Percentiles rank a stretch among this genome's conserved stretches.
Evolutionary conservation across 2,797 vertebrate species (phyloP).

Genomic region (Enteromius anoplus): DNA sequence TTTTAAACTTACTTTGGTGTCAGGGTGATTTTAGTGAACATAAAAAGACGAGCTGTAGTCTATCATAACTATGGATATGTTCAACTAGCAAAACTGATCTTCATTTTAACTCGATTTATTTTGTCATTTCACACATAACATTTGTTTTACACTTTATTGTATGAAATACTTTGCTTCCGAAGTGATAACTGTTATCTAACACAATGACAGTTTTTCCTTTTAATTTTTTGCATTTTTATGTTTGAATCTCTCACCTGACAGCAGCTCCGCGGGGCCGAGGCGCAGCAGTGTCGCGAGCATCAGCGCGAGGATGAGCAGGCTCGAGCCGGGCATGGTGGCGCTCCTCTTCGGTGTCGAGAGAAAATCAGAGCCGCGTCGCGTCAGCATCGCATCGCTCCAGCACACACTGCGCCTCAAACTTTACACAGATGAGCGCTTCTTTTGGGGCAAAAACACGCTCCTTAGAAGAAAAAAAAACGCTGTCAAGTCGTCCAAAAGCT

Average conservation of each 20-base stretch:
- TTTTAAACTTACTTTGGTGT: background rate
- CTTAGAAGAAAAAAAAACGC: background rate
- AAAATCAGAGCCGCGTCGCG: constrained; percentile 13
- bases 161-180: background rate
- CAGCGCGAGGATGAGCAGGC: constrained; percentile 33
- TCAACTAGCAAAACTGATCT: background rate
- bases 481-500: constrained; percentile 3
- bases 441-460: background rate
- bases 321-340: constrained; percentile 53
- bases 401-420: constrained; percentile 14
- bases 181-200: background rate
- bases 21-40: background rate
- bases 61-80: background rate
- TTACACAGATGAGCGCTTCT: background rate
- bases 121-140: background rate
- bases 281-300: constrained; percentile 29
- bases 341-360: background rate
- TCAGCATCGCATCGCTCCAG: constrained; percentile 67
- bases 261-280: constrained; percentile 25
- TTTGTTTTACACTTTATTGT: background rate
- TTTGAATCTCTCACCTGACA: constrained; percentile 68
- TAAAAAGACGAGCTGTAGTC: background rate
- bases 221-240: background rate
- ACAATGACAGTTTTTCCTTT: background rate
- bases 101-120: background rate